Percentiles rank a stretch among this genome's conserved stretches.
These are phyloP conservation scores for Sylvia atricapilla DNA, from an alignment of 2,113 vertebrate genomes.

Conservation along the genomic window DNA sequence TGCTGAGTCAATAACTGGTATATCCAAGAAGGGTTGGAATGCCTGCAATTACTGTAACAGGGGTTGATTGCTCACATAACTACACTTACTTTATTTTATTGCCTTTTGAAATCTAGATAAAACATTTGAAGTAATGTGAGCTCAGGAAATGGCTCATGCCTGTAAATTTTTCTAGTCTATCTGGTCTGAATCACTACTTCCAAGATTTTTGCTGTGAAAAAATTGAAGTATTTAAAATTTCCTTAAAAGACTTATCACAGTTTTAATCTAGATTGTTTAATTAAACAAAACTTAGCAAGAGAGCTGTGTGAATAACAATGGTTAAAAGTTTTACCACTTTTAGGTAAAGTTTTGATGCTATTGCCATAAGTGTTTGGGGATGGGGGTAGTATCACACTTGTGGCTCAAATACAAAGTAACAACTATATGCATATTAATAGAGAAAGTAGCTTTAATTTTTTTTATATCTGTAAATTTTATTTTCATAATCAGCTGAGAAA, in stretches of 20 bases:
- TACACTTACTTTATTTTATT: not conserved
- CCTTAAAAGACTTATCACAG: not conserved
- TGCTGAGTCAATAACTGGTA: not conserved
- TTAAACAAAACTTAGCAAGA: not conserved
- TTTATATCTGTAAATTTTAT: not conserved
- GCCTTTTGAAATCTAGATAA: not conserved
- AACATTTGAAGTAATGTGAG: not conserved
- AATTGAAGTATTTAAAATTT: not conserved
- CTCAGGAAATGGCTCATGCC: not conserved
- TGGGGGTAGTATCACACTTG: not conserved
- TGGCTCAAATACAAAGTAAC: not conserved
- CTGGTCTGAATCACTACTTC: not conserved
- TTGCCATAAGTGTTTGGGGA: not conserved
- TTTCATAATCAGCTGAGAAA: conserved; percentile 83
- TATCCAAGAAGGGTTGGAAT: not conserved
- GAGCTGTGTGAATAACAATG: not conserved
- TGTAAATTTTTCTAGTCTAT: not conserved
- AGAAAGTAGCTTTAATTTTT: not conserved
- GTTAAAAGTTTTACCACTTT: not conserved
- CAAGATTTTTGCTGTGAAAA: not conserved
- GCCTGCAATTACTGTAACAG: not conserved
- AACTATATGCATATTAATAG: not conserved
- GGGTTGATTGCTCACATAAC: not conserved
- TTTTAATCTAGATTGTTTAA: not conserved
- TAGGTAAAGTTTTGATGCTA: not conserved